A percentile compares a stretch with the other conserved stretches of the same genome.
phyloP scores from a whole-genome alignment of 35 echinoderm and acorn worm species.

The Strongylocentrotus purpuratus region DNA sequence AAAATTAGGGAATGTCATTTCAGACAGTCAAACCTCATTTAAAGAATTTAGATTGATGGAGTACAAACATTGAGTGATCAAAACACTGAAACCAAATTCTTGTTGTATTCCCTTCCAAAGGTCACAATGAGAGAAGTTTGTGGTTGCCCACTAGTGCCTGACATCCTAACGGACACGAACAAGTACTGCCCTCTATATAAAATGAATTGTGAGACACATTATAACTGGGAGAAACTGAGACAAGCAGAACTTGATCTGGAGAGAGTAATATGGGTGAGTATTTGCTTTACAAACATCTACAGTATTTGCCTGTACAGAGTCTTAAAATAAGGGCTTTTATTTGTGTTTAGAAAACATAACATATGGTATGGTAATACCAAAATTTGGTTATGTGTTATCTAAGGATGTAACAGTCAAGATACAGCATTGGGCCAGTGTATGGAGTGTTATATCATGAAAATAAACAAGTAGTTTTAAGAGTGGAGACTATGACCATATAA shows the following conservation, averaged over 20 bases:
- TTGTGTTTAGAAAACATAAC: too few species aligned
- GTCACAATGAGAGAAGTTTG: not conserved
- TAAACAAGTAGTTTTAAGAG: too few species aligned
- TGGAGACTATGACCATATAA: too few species aligned
- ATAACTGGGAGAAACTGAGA: conserved; percentile 90
- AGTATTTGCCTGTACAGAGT: too few species aligned
- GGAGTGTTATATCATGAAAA: too few species aligned
- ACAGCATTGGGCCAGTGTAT: too few species aligned
- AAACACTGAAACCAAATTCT: not conserved
- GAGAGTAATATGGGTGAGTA: conserved; percentile 80
- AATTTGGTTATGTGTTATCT: too few species aligned
- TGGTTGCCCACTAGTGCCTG: not conserved
- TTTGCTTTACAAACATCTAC: not conserved
- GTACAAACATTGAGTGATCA: not conserved
- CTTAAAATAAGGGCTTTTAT: too few species aligned
- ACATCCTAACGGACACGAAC: not conserved
- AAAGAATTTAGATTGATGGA: not conserved
- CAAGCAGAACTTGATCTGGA: conserved; percentile 88
- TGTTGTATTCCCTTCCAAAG: not conserved
- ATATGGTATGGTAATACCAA: too few species aligned
- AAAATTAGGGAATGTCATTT: too few species aligned
- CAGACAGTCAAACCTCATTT: too few species aligned
- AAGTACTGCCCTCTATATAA: conserved; percentile 70
- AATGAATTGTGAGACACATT: conserved; percentile 81
- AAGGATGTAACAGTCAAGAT: too few species aligned